Conservation (phyloP, 2,888 invertebrate genomes). For the Ormyrus labotus region DNA sequence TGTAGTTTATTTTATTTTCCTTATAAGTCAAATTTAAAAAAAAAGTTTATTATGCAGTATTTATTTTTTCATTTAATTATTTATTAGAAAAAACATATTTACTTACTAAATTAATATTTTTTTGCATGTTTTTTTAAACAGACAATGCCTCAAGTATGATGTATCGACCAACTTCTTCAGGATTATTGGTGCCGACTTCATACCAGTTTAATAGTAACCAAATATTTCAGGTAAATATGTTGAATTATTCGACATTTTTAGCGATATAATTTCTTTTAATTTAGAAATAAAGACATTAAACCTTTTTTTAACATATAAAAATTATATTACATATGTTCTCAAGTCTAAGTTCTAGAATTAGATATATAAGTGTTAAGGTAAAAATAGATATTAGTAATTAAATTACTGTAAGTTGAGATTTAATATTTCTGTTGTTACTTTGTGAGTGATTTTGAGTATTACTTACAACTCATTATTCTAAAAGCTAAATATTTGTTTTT, state of each 20-base stretch:
- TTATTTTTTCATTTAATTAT: neutral
- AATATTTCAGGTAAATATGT: conserved; percentile 79
- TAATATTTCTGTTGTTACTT: too few species aligned
- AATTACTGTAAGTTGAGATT: too few species aligned
- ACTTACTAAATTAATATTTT: conserved; percentile 18
- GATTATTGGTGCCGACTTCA: conserved; percentile 79
- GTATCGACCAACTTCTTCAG: conserved; percentile 82
- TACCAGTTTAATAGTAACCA: conserved; percentile 81
- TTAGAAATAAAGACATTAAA: too few species aligned
- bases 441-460: too few species aligned
- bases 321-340: too few species aligned
- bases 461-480: conserved; percentile 15
- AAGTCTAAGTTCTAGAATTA: too few species aligned
- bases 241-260: neutral
- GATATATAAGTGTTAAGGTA: too few species aligned
- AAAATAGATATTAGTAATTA: too few species aligned
- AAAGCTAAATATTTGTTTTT: conserved; percentile 10
- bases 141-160: conserved; percentile 79
- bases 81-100: neutral
- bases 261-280: too few species aligned
- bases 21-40: neutral
- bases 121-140: conserved; percentile 56
- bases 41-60: neutral
- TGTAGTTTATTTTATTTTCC: too few species aligned
- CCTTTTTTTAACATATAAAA: too few species aligned